Conservation (phyloP, 2,113 vertebrate genomes). For the Trematomus loennbergii region DNA sequence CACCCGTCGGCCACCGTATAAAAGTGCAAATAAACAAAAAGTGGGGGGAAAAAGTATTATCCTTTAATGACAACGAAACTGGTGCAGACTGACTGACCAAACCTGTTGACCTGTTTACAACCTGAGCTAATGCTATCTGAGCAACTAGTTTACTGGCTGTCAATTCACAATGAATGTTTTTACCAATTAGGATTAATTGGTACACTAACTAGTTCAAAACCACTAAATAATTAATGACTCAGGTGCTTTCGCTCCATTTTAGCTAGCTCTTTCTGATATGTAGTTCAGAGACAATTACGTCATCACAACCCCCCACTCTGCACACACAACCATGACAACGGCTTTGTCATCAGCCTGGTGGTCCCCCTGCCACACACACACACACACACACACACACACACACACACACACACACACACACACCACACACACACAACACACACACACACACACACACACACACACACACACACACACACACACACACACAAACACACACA, state of each 20-base stretch:
- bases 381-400: neutral
- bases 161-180: neutral
- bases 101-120: neutral
- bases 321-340: slow-evolving; percentile 69
- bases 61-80: neutral
- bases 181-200: neutral
- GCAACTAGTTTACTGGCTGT: neutral
- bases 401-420: neutral
- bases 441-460: no score
- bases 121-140: neutral
- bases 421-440: neutral
- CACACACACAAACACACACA: no score
- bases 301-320: slow-evolving; percentile 23
- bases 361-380: slow-evolving; percentile 22
- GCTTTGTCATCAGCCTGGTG: slow-evolving; percentile 66
- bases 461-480: neutral
- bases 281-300: slow-evolving; percentile 42
- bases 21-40: no score
- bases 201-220: neutral
- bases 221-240: neutral
- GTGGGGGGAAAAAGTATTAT: no score
- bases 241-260: neutral
- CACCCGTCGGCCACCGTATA: no score
- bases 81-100: neutral
- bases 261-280: neutral